Evolutionary conservation across 2,113 vertebrate species (phyloP).

Genomic region (Odontophorus gujanensis): DNA sequence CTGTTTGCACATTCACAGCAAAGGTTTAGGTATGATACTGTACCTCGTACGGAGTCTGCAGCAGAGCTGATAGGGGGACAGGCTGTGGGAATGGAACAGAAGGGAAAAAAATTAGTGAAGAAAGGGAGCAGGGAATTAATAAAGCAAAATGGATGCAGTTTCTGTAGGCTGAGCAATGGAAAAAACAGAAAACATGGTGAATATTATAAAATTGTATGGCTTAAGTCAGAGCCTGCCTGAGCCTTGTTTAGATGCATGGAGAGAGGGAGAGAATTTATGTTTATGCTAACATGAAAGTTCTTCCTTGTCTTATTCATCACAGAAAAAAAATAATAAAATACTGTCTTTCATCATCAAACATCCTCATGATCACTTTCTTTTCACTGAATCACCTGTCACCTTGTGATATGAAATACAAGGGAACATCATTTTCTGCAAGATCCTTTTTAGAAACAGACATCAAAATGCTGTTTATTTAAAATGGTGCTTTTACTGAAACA

Average conservation of each 20-base stretch:
- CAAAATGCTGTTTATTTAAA: background rate
- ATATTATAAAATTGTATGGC: background rate
- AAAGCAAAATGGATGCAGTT: background rate
- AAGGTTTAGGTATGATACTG: background rate
- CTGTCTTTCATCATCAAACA: constrained; percentile 11
- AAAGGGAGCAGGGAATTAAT: background rate
- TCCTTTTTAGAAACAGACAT: background rate
- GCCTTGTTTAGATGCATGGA: background rate
- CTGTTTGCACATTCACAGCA: background rate
- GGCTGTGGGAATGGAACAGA: constrained; percentile 38
- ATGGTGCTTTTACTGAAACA: background rate
- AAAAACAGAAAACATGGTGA: background rate
- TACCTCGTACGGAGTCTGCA: constrained; percentile 60
- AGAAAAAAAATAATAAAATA: constrained; percentile 1
- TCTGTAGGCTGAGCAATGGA: background rate
- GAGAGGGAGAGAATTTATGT: background rate
- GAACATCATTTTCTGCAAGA: background rate
- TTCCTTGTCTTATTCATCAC: background rate
- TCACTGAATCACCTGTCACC: background rate
- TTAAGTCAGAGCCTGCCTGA: background rate
- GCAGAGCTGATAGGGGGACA: constrained; percentile 64
- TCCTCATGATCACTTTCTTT: background rate
- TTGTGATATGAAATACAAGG: background rate
- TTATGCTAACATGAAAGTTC: background rate
- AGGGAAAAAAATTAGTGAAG: background rate